Evolutionary conservation across 2,797 vertebrate species (phyloP).

Genomic region (Myiothlypis chrysogaster): DNA sequence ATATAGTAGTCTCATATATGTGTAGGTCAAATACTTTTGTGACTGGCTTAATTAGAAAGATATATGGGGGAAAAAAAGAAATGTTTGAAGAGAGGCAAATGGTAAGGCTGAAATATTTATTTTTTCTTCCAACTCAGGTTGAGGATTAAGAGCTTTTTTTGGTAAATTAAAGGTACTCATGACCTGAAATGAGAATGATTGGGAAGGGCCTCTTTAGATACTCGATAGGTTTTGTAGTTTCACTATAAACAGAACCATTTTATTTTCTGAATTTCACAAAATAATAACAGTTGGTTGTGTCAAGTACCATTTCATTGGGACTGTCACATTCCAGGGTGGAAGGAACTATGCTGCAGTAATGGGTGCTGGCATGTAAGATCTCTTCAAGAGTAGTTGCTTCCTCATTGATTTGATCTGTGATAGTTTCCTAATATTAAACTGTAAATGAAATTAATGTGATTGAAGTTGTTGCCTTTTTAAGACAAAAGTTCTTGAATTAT

Average conservation of each 20-base stretch:
- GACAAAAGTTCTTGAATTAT: background rate
- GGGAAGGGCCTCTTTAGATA: background rate
- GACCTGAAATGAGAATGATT: background rate
- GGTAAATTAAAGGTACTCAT: background rate
- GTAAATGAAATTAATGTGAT: background rate
- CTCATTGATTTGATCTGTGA: background rate
- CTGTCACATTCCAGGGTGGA: background rate
- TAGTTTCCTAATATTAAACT: background rate
- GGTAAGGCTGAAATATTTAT: background rate
- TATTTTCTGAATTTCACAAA: background rate
- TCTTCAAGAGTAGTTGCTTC: background rate
- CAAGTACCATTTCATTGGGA: background rate
- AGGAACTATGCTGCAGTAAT: background rate
- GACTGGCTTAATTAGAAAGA: background rate
- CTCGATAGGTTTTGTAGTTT: background rate
- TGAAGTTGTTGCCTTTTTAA: background rate
- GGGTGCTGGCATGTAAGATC: background rate
- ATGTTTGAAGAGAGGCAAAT: background rate
- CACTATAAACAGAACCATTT: background rate
- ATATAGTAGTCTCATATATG: background rate
- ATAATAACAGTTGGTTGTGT: background rate
- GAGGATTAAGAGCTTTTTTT: background rate
- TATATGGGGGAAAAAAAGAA: fast-evolving
- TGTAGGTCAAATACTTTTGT: background rate
- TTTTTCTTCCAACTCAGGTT: background rate